Base-by-base conservation (phyloP, 2,888 invertebrate species). In the Thecophora atra region DNA sequence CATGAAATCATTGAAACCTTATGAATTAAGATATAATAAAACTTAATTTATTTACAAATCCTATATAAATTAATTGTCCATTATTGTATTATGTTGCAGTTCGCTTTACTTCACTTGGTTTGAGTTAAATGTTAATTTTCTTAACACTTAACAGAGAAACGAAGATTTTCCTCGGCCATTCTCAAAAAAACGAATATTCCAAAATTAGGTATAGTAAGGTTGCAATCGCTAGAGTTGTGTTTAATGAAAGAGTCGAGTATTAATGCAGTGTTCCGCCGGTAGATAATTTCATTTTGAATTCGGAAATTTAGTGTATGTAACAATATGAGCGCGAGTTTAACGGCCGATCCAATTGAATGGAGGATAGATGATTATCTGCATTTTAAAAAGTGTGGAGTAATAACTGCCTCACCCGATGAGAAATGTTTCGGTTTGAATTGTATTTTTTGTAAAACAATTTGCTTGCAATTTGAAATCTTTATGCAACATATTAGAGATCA, bases 361-460 rank as follows among this genome's bases (percentile, higher is more conserved):
- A 82, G 81, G 72, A 76, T 84, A 64, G 79, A 81, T 72, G 84
- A 83, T 70, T 84, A 79, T 72, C 77, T 82, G 13, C 79, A 79
- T 64, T 83, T 84, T 74, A 79, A 78, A 37, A 82, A 83, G 71
- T 83, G 83, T 71, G 83, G 83, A n/a, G 82, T 82, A 78, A 82
- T 83, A 26, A 84, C 83, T 19, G 79, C 79, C 24, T 84, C 84
- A 13, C 82, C 83, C 56, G 83, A 84, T 75, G 78, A 79, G 15
- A 80, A 81, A 76, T 78, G 78, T 52, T 81, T 83, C 65, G 84
- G 83, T 56, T 81, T 83, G 64, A 83, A 82, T 75, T 83, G 83
- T 68, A 76, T 78, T 70, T 83, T 82, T 70, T 83, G 83, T 52
- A 76, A 81, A 69, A 82, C 82, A 3, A 81, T 82, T 77, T 84